These are phyloP conservation scores for Cyrtodaria siliqua DNA, from an alignment of 2,888 invertebrate genomes.

Conservation along the genomic window DNA sequence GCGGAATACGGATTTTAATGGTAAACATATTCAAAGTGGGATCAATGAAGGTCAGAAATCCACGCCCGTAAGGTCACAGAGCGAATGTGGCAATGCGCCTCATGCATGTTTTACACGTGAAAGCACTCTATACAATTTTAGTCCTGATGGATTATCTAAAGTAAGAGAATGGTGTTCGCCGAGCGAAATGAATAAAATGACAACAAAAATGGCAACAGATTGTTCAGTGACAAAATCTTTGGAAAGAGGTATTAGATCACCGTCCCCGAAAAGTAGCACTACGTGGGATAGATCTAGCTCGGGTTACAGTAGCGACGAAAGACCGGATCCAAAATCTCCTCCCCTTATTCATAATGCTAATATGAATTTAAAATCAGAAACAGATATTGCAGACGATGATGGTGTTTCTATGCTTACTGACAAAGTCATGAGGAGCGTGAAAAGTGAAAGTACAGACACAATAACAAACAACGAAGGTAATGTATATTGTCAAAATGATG, in stretches of 20 bases:
- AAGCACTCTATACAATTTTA: conserved; percentile 21
- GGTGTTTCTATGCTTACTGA: conserved; percentile 27
- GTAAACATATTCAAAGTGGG: background rate
- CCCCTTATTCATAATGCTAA: conserved; percentile 47
- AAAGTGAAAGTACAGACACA: background rate
- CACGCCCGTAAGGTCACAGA: conserved; percentile 10
- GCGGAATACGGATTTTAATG: conserved; percentile 37
- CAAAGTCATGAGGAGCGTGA: conserved; percentile 24
- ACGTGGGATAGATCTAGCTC: conserved; percentile 65
- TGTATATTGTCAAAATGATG: background rate
- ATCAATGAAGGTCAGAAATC: conserved; percentile 7
- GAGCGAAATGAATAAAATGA: conserved; percentile 38
- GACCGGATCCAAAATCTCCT: conserved; percentile 57
- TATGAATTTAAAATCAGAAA: conserved; percentile 26
- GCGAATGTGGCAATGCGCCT: conserved; percentile 21
- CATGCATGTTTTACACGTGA: conserved; percentile 18
- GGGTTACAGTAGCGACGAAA: conserved; percentile 62
- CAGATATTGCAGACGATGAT: conserved; percentile 42
- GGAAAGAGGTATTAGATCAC: conserved; percentile 54
- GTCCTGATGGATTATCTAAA: conserved; percentile 35
- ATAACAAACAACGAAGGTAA: background rate
- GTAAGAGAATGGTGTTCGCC: conserved; percentile 50
- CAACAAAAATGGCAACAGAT: conserved; percentile 36
- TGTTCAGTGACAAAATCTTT: conserved; percentile 17
- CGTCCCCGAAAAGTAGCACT: conserved; percentile 60